Evolutionary conservation across 1,140 invertebrate species (phyloP).

Genomic region (Brachionus plicatilis): DNA sequence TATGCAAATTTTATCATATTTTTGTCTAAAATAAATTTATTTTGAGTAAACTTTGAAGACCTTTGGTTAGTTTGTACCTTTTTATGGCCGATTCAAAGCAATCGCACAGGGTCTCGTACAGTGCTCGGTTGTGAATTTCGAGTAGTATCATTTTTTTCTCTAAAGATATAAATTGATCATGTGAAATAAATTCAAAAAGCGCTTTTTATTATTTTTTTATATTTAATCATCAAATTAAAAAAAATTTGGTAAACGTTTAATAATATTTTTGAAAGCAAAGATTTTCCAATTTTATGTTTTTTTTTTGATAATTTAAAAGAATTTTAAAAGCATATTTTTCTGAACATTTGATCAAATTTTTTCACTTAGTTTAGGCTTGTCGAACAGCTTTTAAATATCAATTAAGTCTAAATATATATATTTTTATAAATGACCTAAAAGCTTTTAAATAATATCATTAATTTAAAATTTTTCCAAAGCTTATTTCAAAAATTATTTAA

Average conservation of each 20-base stretch:
- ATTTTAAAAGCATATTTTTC: background rate
- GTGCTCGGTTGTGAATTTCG: conserved; percentile 95
- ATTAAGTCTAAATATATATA: too few species aligned
- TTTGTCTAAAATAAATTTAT: conserved; percentile 67
- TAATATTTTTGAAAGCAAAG: background rate
- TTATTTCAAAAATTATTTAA: too few species aligned
- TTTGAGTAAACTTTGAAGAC: background rate
- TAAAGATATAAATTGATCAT: background rate
- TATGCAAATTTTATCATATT: conserved; percentile 88
- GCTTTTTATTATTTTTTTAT: background rate
- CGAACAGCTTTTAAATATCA: too few species aligned
- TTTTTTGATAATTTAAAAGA: background rate
- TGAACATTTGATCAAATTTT: background rate
- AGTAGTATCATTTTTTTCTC: conserved; percentile 78
- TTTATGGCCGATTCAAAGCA: conserved; percentile 73
- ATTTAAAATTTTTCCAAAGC: too few species aligned
- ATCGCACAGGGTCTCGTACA: conserved; percentile 85
- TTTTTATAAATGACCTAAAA: too few species aligned
- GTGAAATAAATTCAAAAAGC: background rate
- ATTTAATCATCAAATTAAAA: conserved; percentile 5
- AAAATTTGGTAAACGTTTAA: background rate
- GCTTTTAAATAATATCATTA: too few species aligned
- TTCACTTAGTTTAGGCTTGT: too few species aligned
- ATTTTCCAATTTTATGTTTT: background rate
- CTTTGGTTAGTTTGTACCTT: background rate